phyloP scores from a whole-genome alignment of 2,888 invertebrate species.

The Saturnia japonica region DNA sequence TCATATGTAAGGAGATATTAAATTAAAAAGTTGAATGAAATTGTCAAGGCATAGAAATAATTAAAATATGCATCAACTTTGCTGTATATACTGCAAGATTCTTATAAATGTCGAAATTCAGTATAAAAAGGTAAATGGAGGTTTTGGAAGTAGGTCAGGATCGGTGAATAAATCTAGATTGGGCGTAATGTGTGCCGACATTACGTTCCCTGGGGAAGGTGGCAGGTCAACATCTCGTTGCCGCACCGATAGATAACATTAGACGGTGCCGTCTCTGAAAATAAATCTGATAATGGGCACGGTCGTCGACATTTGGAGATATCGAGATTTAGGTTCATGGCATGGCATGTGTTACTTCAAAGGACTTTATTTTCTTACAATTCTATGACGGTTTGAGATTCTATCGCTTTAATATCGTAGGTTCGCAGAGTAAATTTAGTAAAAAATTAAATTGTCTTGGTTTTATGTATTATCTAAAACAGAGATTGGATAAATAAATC shows the following conservation, averaged over 20 bases:
- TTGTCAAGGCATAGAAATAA: background rate
- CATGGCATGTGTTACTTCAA: constrained; percentile 20
- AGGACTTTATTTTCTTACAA: constrained; percentile 15
- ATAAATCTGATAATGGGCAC: constrained; percentile 33
- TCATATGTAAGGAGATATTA: too few relatives aligned
- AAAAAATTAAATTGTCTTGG: background rate
- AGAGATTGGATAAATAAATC: too few relatives aligned
- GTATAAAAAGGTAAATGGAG: constrained; percentile 47
- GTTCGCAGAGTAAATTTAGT: background rate
- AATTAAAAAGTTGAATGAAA: too few relatives aligned
- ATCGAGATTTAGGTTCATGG: constrained; percentile 19
- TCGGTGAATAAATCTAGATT: constrained; percentile 63
- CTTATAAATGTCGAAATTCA: constrained; percentile 9
- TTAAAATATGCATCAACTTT: background rate
- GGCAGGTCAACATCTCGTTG: constrained; percentile 30
- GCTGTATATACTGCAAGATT: constrained; percentile 3
- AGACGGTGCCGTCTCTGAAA: constrained; percentile 30
- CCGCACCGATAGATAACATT: constrained; percentile 33
- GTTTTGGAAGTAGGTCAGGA: constrained; percentile 58
- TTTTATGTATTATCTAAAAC: background rate
- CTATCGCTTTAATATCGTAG: background rate
- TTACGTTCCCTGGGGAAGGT: constrained; percentile 40
- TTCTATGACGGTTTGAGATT: constrained; percentile 11
- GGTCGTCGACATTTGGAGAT: constrained; percentile 18
- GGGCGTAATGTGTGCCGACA: constrained; percentile 58